These are phyloP conservation scores for Crypturellus tataupa DNA, from an alignment of 2,797 vertebrate species.

Conservation along the genomic window DNA sequence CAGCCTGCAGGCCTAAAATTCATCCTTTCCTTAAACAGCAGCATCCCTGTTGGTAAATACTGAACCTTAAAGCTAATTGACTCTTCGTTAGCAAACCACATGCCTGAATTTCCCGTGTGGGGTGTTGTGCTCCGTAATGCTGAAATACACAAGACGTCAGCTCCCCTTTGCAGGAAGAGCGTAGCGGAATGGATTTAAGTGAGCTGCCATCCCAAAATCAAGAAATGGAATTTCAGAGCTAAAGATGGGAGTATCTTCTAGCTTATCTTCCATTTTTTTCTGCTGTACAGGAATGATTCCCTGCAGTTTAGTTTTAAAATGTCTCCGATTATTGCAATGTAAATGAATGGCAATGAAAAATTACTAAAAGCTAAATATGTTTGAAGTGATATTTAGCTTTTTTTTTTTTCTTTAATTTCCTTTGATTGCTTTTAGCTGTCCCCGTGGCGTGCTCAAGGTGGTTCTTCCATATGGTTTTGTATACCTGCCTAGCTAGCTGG, in stretches of 20 bases:
- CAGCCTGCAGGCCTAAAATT: neutral
- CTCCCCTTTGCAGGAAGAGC: fast-evolving
- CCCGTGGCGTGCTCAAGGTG: neutral
- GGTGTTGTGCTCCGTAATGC: fast-evolving
- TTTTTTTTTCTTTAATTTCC: neutral
- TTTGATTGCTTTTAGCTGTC: neutral
- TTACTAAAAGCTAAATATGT: neutral
- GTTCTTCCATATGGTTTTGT: neutral
- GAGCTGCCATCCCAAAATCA: neutral
- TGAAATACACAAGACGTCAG: no score
- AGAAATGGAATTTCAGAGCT: neutral
- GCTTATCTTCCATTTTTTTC: neutral
- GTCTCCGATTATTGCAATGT: neutral
- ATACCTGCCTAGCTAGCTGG: neutral
- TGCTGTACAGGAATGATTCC: neutral
- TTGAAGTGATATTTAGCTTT: neutral
- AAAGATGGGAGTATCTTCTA: neutral
- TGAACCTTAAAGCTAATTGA: neutral
- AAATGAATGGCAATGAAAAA: neutral
- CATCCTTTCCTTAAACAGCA: neutral
- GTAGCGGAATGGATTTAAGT: fast-evolving
- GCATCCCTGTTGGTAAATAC: neutral
- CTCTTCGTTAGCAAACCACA: fast-evolving
- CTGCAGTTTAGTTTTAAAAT: neutral
- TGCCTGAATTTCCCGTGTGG: neutral